Evolutionary conservation across 2,113 vertebrate species (phyloP), one percentile per base, ranked within the genome.

Genomic region (Probosciger aterrimus): DNA sequence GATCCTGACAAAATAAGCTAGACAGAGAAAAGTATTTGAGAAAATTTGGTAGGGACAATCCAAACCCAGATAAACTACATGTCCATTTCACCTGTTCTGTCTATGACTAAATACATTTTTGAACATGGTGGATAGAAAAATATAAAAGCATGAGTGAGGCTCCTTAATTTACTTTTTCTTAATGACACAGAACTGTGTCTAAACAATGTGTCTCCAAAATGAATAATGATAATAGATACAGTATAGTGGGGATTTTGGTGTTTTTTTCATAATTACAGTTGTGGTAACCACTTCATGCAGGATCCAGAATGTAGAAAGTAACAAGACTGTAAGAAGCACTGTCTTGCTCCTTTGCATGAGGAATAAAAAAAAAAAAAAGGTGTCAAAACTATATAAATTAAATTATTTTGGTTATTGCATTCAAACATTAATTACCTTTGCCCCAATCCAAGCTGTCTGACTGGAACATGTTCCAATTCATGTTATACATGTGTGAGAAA

Each of bases 401-500:
- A 73, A 76, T 59, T 49, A 0, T 64, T 90, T 50, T 39, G 1
- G 2, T 55, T 82, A 39, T 64, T 68, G 5, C 5, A 35, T 73
- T 82, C 8, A 68, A 46, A 64, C 1, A 16, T 46, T 43, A 73
- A 30, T 41, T 83, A 35, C 7, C 10, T 80, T 53, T 81, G 5
- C 6, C 11, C 37, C 9, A 82, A 44, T 4, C 2, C 6, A 77
- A 82, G 49, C 31, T 2, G 8, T 52, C 37, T 74, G 35, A 41
- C 1, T 69, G 11, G 39, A 52, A 37, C 18, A 33, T 5, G 5
- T 63, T 75, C 7, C 18, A 37, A 39, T 46, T 63, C 67, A 65
- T 1, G 6, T 2, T 35, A 41, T 60, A 25, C 3, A 33, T 0
- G 0, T 24, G 2, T 35, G 62, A 89, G 30, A 91, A 70, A 82